Conservation (phyloP, 2,797 vertebrate species). For the Gadopsis marmoratus region DNA sequence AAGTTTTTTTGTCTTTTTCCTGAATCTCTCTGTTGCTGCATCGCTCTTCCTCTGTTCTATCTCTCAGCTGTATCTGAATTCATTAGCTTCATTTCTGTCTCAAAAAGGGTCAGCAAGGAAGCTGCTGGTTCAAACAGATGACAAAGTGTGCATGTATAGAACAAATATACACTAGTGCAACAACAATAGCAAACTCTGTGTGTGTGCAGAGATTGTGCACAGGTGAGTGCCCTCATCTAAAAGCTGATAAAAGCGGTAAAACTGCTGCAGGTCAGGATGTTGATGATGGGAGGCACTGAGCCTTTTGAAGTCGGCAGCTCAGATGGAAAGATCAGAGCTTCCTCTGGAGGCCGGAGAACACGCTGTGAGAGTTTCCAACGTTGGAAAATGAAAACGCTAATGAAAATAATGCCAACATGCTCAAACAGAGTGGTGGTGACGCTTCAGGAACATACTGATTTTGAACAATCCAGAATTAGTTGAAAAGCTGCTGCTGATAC, state of each 20-base stretch:
- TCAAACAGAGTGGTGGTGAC: neutral
- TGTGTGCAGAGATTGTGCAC: neutral
- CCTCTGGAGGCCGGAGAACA: neutral
- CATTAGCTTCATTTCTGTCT: slow-evolving; percentile 34
- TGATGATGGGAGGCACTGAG: slow-evolving; percentile 31
- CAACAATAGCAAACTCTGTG: neutral
- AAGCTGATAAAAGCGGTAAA: slow-evolving; percentile 44
- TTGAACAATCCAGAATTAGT: neutral
- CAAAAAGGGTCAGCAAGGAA: slow-evolving; percentile 25
- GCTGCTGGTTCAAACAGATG: slow-evolving; percentile 26
- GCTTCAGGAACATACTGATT: neutral
- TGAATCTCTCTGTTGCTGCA: neutral
- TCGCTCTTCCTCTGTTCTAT: neutral
- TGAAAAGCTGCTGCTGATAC: neutral
- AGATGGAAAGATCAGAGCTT: slow-evolving; percentile 41
- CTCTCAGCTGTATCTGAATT: slow-evolving; percentile 16
- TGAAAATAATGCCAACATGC: neutral
- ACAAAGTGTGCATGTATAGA: slow-evolving; percentile 12
- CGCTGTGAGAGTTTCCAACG: neutral
- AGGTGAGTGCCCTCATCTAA: slow-evolving; percentile 14
- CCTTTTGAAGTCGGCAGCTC: slow-evolving; percentile 41
- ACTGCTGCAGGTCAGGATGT: slow-evolving; percentile 26
- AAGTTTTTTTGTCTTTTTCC: neutral
- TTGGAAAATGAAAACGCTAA: neutral
- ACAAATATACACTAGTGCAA: neutral